Conservation (phyloP, 2,113 vertebrate genomes). For the Tursiops truncatus region DNA sequence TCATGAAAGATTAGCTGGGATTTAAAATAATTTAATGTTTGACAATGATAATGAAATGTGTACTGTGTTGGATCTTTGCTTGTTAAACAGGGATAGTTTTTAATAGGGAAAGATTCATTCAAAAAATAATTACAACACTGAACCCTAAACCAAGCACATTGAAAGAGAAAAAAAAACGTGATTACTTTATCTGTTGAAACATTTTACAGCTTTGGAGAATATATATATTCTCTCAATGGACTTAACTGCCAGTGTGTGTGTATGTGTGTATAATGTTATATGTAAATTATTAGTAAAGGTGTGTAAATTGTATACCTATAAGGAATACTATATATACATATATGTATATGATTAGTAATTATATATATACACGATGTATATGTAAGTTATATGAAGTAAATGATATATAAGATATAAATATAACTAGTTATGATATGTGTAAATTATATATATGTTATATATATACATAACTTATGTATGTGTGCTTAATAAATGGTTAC, state of each 20-base stretch:
- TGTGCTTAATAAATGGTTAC: background rate
- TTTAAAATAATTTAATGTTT: conserved; percentile 68
- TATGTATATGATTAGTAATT: background rate
- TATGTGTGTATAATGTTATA: no score
- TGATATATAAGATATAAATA: background rate
- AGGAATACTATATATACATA: background rate
- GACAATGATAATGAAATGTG: conserved; percentile 28
- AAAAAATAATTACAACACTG: conserved; percentile 12
- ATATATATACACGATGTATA: background rate
- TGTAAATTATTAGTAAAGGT: background rate
- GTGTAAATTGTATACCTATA: background rate
- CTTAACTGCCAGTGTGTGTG: background rate
- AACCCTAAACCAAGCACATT: background rate
- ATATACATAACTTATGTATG: background rate
- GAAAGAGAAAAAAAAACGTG: background rate
- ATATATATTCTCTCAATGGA: background rate
- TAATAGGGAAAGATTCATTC: conserved; percentile 34
- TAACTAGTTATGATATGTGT: background rate
- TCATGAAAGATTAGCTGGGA: conserved; percentile 63
- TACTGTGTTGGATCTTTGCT: conserved; percentile 32
- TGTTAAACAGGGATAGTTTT: conserved; percentile 45
- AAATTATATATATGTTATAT: background rate
- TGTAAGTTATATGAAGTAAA: background rate
- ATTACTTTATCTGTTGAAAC: background rate
- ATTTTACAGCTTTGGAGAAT: background rate